Percentiles rank a stretch among this genome's conserved stretches.
phyloP scores from a whole-genome alignment of 2,888 invertebrate genomes.

The Charanyca ferruginea region DNA sequence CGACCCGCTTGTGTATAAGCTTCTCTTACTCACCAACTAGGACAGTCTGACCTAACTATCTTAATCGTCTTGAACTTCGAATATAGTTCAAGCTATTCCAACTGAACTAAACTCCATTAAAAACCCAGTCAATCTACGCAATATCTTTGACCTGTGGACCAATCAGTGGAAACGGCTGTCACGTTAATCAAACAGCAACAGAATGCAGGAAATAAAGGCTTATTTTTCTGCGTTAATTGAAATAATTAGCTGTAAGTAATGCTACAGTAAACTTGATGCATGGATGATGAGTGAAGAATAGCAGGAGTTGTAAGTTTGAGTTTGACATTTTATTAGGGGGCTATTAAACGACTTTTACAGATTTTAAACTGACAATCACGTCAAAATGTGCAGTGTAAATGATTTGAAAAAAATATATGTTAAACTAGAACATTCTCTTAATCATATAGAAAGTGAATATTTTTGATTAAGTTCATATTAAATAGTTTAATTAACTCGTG shows the following conservation, averaged over 20 bases:
- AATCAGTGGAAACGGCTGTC: constrained; percentile 7
- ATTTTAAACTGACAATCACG: too few relatives aligned
- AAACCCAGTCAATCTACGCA: background rate
- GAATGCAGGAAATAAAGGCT: constrained; percentile 24
- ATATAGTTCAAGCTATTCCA: background rate
- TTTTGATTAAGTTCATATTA: too few relatives aligned
- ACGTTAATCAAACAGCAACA: background rate
- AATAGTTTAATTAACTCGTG: too few relatives aligned
- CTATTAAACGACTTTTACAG: too few relatives aligned
- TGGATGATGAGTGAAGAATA: background rate
- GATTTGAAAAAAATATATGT: too few relatives aligned
- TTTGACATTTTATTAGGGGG: background rate
- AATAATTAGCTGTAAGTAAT: constrained; percentile 18
- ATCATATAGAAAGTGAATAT: too few relatives aligned
- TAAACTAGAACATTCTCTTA: too few relatives aligned
- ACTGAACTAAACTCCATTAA: background rate
- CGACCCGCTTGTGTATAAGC: too few relatives aligned
- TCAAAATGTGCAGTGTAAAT: too few relatives aligned
- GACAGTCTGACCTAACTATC: too few relatives aligned
- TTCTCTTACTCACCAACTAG: too few relatives aligned
- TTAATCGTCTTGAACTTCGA: too few relatives aligned
- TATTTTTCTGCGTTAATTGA: constrained; percentile 26
- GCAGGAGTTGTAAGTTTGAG: background rate
- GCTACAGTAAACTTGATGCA: background rate
- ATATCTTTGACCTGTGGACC: background rate